phyloP scores from a whole-genome alignment of 2,888 invertebrate genomes.

The Drosophila quinaria region DNA sequence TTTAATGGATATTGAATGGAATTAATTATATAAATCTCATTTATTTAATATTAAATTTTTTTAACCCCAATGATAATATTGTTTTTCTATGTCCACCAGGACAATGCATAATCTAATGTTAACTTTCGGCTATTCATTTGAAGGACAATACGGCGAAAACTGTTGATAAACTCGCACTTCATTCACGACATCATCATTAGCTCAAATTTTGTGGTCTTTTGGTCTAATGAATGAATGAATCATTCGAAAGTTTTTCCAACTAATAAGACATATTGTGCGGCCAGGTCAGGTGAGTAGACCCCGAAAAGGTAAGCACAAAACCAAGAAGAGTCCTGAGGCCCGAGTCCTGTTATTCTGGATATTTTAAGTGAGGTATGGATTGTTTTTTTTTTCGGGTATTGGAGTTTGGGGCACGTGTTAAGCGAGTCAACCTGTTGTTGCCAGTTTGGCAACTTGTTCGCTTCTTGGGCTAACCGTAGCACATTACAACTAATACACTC shows the following conservation, averaged over 20 bases:
- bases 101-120: background rate
- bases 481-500: constrained; percentile 77
- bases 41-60: background rate
- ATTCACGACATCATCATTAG: constrained; percentile 64
- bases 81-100: background rate
- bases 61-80: background rate
- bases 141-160: constrained; percentile 3
- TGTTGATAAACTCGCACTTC: constrained; percentile 54
- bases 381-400: constrained; percentile 12
- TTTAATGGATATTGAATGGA: background rate
- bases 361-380: background rate
- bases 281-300: constrained; percentile 26
- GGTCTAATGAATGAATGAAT: constrained; percentile 66
- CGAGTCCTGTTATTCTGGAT: constrained; percentile 8
- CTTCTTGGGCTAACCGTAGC: constrained; percentile 61
- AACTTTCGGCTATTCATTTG: background rate
- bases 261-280: constrained; percentile 76
- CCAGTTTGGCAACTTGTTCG: constrained; percentile 73
- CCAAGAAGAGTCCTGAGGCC: constrained; percentile 27
- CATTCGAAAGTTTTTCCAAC: constrained; percentile 61
- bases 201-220: constrained; percentile 55
- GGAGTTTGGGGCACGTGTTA: constrained; percentile 36
- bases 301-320: too few species aligned
- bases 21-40: background rate
- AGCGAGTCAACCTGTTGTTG: constrained; percentile 52